phyloP scores from a whole-genome alignment of 1,140 invertebrate genomes.

The Drosophila suzukii region DNA sequence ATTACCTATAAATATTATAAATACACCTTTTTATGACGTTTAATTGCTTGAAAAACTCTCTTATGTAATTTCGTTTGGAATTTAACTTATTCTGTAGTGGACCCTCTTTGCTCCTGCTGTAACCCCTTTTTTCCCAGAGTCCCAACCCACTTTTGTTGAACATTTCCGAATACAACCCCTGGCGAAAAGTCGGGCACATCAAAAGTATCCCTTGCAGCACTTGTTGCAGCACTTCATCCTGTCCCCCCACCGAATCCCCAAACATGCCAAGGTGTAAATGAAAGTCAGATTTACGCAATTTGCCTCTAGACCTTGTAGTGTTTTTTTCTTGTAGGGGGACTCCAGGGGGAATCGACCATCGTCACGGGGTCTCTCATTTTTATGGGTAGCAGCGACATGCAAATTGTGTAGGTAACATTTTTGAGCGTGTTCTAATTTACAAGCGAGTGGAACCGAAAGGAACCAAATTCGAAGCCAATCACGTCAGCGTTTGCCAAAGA shows the following conservation, averaged over 20 bases:
- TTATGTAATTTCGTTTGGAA: background rate
- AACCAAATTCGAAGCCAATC: constrained; percentile 71
- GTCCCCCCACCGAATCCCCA: background rate
- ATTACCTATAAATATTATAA: too few relatives aligned
- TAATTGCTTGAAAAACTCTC: background rate
- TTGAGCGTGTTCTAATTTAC: constrained; percentile 77
- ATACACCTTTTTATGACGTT: background rate
- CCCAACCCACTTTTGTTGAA: background rate
- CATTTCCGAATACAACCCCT: constrained; percentile 17
- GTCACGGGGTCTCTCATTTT: constrained; percentile 50
- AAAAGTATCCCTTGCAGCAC: constrained; percentile 63
- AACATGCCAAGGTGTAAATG: constrained; percentile 65
- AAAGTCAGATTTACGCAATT: constrained; percentile 74
- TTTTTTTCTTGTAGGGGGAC: background rate
- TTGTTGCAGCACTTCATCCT: constrained; percentile 14
- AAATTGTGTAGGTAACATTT: constrained; percentile 58
- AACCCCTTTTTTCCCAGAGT: background rate
- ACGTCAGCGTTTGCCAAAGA: constrained; percentile 38
- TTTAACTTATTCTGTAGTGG: constrained; percentile 2
- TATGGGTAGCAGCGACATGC: constrained; percentile 55
- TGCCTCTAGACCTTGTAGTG: constrained; percentile 26
- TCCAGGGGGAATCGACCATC: constrained; percentile 2
- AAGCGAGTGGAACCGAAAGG: constrained; percentile 69
- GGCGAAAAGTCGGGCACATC: constrained; percentile 52
- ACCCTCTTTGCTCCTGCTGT: background rate